Base-by-base conservation (phyloP, 2,113 vertebrate genomes). In the Ibidorhyncha struthersii region DNA sequence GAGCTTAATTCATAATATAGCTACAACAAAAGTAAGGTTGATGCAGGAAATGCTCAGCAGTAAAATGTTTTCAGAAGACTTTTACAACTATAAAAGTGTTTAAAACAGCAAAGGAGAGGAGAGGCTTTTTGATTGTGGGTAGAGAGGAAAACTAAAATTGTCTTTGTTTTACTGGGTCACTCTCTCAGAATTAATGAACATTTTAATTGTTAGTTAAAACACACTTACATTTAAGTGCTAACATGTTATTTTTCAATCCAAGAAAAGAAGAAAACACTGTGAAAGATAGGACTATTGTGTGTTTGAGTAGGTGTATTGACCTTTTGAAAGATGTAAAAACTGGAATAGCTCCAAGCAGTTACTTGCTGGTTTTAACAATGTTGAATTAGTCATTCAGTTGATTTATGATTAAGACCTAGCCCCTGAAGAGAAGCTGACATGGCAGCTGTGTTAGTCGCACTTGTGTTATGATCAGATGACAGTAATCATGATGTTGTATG, bases 311-410 rank as follows among this genome's bases (percentile, higher is more conserved):
- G 97, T 98, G 90, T 98, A 97, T 97, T 99, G 98, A 98, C 98
- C 98, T 99, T 99, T 98, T 98, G 98, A 98, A 98, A 99, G 93
- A 98, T 98, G 95, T 93, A 95, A 98, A 98, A 98, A 97, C 97
- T 97, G 80, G 98, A 98, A 86, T 86, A 82, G 58, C 82, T 98
- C 96, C 97, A 98, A 98, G 97, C 96, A 97, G 98, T 91, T 97
- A 88, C 95, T 97, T 86, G 76, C 83, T 96, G 92, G 63, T 90
- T 97, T 98, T 98, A 98, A 93, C 96, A 98, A 40, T 97, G 92
- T 97, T 97, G 94, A 97, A 97, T 97, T 98, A 97, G 98, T 98
- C 97, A 98, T 98, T 98, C 95, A 70, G 41, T 89, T 97, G 95
- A 97, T 98, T 98, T 97, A 96, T 97, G 97, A 97, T 97, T 98